Percentiles rank a stretch among this genome's conserved stretches.
These are phyloP conservation scores for Leptobrachium ailaonicum DNA, from an alignment of 2,113 vertebrate species.

Conservation along the genomic window DNA sequence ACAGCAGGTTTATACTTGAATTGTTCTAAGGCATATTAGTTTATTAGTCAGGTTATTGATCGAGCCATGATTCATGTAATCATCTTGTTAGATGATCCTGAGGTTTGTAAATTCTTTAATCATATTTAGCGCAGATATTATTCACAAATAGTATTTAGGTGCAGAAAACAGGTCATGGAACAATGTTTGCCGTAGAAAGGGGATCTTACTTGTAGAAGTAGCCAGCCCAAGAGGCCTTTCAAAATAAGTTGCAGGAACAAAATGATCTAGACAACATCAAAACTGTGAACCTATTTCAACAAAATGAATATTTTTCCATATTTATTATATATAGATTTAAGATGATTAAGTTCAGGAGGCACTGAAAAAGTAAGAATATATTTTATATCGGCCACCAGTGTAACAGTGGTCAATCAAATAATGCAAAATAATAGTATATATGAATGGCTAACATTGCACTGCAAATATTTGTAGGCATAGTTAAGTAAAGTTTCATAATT, in stretches of 20 bases:
- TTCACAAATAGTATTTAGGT: conserved; percentile 40
- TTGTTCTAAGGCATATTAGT: conserved; percentile 17
- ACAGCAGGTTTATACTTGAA: conserved; percentile 2
- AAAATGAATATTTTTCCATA: too few species aligned
- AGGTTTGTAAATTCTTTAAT: conserved; percentile 30
- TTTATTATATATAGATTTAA: too few species aligned
- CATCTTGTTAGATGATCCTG: conserved; percentile 25
- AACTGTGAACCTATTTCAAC: too few species aligned
- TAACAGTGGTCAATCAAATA: too few species aligned
- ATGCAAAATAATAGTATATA: too few species aligned
- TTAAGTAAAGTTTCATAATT: too few species aligned
- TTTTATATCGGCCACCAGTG: too few species aligned
- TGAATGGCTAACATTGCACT: too few species aligned
- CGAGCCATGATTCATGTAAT: conserved; percentile 38
- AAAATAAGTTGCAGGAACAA: conserved; percentile 16
- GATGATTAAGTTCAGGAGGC: too few species aligned
- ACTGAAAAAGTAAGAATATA: too few species aligned
- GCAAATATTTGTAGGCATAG: too few species aligned
- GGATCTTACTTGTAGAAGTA: conserved; percentile 25
- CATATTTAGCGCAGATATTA: conserved; percentile 32
- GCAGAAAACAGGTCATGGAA: conserved; percentile 37
- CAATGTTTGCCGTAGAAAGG: not conserved
- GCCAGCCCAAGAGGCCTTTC: conserved; percentile 22
- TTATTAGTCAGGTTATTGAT: conserved; percentile 38
- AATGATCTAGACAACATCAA: too few species aligned